Percentiles rank a stretch among this genome's conserved stretches.
Conservation (phyloP, 2,113 vertebrate species). For the Albula glossodonta region DNA sequence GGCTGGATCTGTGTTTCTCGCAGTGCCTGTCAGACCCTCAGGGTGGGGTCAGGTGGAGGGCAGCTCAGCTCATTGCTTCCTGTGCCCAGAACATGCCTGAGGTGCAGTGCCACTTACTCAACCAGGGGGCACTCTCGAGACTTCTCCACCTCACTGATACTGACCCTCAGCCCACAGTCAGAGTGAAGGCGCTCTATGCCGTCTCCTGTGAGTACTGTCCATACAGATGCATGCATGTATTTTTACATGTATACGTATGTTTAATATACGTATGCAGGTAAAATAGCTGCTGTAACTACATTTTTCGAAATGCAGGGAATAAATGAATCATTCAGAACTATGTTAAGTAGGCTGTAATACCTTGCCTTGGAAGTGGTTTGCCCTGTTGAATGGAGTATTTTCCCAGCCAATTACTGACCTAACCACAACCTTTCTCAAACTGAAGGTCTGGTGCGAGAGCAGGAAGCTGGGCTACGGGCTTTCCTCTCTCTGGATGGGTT, state of each 20-base stretch:
- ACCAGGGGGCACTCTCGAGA: conserved; percentile 71
- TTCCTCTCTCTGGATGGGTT: conserved; percentile 84
- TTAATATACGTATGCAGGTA: too few species aligned
- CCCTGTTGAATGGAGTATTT: background rate
- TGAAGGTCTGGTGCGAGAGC: conserved; percentile 84
- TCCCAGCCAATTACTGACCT: background rate
- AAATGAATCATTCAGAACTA: too few species aligned
- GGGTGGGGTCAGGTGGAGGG: conserved; percentile 79
- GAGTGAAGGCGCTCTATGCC: conserved; percentile 86
- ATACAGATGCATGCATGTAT: background rate
- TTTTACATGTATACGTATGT: too few species aligned
- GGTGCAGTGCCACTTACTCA: conserved; percentile 80
- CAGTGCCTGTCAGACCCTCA: conserved; percentile 72
- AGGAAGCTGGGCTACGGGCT: conserved; percentile 76
- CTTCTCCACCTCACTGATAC: conserved; percentile 79
- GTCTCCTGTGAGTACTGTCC: conserved; percentile 81
- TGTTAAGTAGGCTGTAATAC: background rate
- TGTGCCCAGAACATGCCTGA: conserved; percentile 86
- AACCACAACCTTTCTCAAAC: background rate
- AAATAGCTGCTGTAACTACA: too few species aligned
- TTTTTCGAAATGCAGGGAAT: too few species aligned
- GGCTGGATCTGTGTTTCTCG: conserved; percentile 79
- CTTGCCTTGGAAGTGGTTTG: background rate
- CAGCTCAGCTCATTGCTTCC: conserved; percentile 79
- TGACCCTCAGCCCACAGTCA: conserved; percentile 72